A percentile compares a stretch with the other conserved stretches of the same genome.
These are phyloP conservation scores for Ptychoptera contaminata DNA, from an alignment of 2,888 invertebrate genomes.

Conservation along the genomic window DNA sequence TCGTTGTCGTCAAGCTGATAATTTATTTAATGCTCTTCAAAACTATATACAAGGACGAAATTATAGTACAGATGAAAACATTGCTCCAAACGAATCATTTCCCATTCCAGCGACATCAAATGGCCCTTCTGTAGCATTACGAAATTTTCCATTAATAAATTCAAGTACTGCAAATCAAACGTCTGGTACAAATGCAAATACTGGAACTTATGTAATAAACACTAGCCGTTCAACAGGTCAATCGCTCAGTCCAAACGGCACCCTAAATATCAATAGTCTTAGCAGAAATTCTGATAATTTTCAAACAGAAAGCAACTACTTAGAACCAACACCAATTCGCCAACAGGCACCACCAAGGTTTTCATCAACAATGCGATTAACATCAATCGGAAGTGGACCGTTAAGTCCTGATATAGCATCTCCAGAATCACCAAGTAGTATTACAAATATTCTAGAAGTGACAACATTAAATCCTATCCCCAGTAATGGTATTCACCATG, in stretches of 20 bases:
- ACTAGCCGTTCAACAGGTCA: conserved; percentile 4
- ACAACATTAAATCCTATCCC: conserved; percentile 35
- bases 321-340: conserved; percentile 25
- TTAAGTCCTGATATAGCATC: conserved; percentile 22
- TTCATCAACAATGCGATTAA: conserved; percentile 13
- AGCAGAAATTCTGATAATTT: conserved; percentile 11
- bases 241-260: conserved; percentile 10
- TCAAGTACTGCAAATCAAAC: conserved; percentile 1
- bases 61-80: conserved; percentile 5
- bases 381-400: conserved; percentile 20
- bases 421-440: conserved; percentile 37
- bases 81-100: background rate
- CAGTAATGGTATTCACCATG: conserved; percentile 19
- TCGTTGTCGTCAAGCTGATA: conserved; percentile 71
- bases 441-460: conserved; percentile 36
- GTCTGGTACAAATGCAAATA: conserved; percentile 4
- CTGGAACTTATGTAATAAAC: background rate
- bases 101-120: conserved; percentile 4
- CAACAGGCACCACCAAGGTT: conserved; percentile 12
- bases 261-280: conserved; percentile 9
- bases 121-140: conserved; percentile 1
- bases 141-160: background rate
- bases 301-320: conserved; percentile 15
- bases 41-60: conserved; percentile 60
- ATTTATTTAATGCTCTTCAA: conserved; percentile 75